These are phyloP conservation scores for Kryptopterus vitreolus DNA, from an alignment of 2,797 vertebrate genomes.

Conservation along the genomic window DNA sequence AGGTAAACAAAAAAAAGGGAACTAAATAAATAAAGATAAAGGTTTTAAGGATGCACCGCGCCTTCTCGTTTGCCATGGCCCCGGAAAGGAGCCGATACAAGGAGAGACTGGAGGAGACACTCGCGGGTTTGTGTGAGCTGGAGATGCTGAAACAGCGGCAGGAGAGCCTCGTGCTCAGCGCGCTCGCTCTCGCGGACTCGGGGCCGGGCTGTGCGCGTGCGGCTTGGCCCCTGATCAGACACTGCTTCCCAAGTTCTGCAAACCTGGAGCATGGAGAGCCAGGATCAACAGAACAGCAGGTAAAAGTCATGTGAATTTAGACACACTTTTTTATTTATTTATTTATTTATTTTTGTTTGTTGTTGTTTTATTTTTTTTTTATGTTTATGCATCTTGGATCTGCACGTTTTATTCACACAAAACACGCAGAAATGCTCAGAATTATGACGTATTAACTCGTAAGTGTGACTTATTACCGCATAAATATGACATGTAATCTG, in stretches of 20 bases:
- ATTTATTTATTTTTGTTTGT: too few relatives aligned
- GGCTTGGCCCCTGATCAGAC: constrained; percentile 57
- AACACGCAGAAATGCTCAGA: too few relatives aligned
- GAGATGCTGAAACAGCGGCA: constrained; percentile 82
- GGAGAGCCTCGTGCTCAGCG: constrained; percentile 77
- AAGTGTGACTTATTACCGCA: too few relatives aligned
- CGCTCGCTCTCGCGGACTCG: constrained; percentile 72
- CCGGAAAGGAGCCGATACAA: constrained; percentile 79
- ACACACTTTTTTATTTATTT: not conserved
- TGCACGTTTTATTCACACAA: too few relatives aligned
- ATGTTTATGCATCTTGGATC: not conserved
- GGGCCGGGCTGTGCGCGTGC: constrained; percentile 54
- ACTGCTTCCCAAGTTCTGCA: constrained; percentile 42
- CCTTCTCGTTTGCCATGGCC: constrained; percentile 74
- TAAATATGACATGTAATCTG: too few relatives aligned
- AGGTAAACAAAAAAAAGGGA: not conserved
- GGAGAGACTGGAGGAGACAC: constrained; percentile 79
- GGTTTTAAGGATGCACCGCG: constrained; percentile 67
- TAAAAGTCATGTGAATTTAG: constrained; percentile 22
- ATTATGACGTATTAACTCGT: too few relatives aligned
- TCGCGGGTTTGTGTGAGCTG: constrained; percentile 83
- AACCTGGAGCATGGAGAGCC: constrained; percentile 32
- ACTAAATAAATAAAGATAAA: not conserved
- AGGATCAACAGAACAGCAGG: constrained; percentile 53
- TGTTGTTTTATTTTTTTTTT: not conserved